Conservation (phyloP, 2,797 vertebrate genomes). For the Myotis pilosus region DNA sequence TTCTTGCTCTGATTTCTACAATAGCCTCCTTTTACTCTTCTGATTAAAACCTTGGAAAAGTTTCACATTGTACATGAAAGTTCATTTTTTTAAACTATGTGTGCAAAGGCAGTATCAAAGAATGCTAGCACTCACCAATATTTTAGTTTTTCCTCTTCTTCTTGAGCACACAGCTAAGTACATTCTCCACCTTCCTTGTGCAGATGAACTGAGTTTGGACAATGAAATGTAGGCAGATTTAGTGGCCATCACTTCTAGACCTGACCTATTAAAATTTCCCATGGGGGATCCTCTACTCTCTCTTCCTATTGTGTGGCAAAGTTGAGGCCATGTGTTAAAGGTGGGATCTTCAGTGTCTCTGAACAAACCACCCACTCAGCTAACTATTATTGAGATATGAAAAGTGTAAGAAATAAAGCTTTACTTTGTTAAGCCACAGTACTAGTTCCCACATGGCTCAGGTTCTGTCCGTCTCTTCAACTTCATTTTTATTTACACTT, state of each 20-base stretch:
- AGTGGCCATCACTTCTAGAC: neutral
- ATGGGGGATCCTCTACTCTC: neutral
- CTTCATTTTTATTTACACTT: neutral
- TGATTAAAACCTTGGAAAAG: neutral
- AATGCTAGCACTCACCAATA: neutral
- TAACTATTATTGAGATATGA: neutral
- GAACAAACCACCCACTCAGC: neutral
- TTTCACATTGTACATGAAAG: neutral
- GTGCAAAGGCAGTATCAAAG: neutral
- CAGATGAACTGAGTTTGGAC: neutral
- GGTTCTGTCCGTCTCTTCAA: neutral
- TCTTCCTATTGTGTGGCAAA: neutral
- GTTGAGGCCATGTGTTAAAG: neutral
- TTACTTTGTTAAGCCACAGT: neutral
- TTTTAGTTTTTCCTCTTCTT: neutral
- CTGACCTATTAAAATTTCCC: neutral
- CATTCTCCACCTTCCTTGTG: neutral
- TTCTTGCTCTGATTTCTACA: slow-evolving; percentile 4
- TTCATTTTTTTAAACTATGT: neutral
- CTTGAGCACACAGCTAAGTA: neutral
- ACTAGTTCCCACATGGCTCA: neutral
- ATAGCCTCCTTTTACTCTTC: neutral
- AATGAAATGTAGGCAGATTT: neutral
- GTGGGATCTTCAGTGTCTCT: neutral
- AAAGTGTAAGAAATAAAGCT: neutral